Percentiles rank a stretch among this genome's conserved stretches.
phyloP scores from a whole-genome alignment of 2,113 vertebrate species.

The Patagioenas fasciata region DNA sequence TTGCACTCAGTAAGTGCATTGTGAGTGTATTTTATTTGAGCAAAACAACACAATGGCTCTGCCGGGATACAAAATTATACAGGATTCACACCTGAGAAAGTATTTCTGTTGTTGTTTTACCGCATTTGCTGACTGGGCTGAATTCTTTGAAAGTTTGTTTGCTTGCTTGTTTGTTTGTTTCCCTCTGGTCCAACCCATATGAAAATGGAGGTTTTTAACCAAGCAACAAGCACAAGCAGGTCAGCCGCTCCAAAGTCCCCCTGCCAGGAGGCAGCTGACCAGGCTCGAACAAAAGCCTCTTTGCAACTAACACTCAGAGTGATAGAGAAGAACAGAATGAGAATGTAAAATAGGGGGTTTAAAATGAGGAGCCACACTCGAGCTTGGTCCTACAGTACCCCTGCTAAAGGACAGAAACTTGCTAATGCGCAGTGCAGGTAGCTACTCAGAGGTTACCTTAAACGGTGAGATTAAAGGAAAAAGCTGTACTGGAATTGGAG shows the following conservation, averaged over 20 bases:
- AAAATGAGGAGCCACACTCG: constrained; percentile 8
- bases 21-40: neutral
- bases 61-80: neutral
- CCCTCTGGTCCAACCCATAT: neutral
- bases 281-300: constrained; percentile 34
- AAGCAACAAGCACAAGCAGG: constrained; percentile 12
- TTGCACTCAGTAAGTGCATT: neutral
- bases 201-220: constrained; percentile 20
- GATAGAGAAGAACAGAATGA: constrained; percentile 26
- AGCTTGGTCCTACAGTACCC: neutral
- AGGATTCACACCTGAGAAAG: neutral
- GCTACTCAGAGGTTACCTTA: constrained; percentile 29
- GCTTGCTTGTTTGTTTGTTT: neutral
- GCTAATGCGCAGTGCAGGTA: constrained; percentile 37
- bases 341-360: constrained; percentile 55
- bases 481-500: neutral
- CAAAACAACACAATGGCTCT: neutral
- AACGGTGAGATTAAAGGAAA: neutral
- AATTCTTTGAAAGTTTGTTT: neutral
- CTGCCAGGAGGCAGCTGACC: constrained; percentile 59
- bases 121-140: neutral
- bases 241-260: constrained; percentile 21
- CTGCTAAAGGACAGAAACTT: neutral
- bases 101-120: neutral
- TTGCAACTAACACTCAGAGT: neutral